A percentile compares a stretch with the other conserved stretches of the same genome.
These are phyloP conservation scores for Sitodiplosis mosellana DNA, from an alignment of 1,140 invertebrate genomes.

Conservation along the genomic window DNA sequence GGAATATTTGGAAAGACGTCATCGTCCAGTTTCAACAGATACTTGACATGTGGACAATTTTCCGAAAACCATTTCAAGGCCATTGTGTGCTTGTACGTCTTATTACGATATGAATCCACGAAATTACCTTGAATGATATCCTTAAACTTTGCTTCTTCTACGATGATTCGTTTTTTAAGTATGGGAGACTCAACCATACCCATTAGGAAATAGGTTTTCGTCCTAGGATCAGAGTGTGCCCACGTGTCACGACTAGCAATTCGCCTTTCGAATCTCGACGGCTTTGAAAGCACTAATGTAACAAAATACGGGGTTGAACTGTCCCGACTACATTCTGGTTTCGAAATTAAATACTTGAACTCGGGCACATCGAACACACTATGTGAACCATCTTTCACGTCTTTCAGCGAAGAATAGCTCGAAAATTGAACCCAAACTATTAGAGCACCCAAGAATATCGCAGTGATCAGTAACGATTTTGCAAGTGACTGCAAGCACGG, in stretches of 20 bases:
- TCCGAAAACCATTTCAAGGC: slow-evolving; percentile 59
- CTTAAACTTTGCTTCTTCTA: slow-evolving; percentile 37
- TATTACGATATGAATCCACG: slow-evolving; percentile 59
- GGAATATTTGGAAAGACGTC: slow-evolving; percentile 59
- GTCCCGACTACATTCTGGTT: slow-evolving; percentile 27
- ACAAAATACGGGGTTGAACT: slow-evolving; percentile 26
- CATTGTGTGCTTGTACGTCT: slow-evolving; percentile 76
- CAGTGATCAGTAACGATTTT: too few species aligned
- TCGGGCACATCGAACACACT: too few species aligned
- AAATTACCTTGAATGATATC: slow-evolving; percentile 70
- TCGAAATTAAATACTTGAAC: slow-evolving; percentile 36
- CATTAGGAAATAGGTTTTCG: slow-evolving; percentile 46
- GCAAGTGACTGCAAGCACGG: too few species aligned
- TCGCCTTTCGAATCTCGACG: slow-evolving; percentile 38
- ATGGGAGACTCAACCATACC: slow-evolving; percentile 29
- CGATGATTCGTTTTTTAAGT: slow-evolving; percentile 28
- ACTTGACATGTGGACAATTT: slow-evolving; percentile 46
- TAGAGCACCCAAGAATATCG: too few species aligned
- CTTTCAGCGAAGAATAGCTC: too few species aligned
- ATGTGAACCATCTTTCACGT: too few species aligned
- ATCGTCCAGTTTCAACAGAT: slow-evolving; percentile 60
- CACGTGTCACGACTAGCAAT: slow-evolving; percentile 45
- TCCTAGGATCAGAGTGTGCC: too few species aligned
- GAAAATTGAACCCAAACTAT: too few species aligned
- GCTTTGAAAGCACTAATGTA: slow-evolving; percentile 48